Evolutionary conservation across 2,888 invertebrate genomes (phyloP), one percentile per base, ranked within the genome.

Genomic region (Drosophila paranaensis): DNA sequence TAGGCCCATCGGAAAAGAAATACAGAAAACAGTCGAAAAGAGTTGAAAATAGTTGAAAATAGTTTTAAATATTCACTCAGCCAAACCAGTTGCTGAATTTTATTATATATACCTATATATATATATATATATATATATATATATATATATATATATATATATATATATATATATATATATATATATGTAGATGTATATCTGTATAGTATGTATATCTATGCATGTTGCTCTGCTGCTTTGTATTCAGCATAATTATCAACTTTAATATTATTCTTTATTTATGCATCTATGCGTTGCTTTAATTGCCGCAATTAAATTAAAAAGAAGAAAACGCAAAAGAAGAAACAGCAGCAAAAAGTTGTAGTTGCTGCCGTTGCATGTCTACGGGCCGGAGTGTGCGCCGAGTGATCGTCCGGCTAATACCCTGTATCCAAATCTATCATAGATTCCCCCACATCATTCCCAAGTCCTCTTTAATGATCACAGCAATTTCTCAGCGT

Each of bases 291-390:
- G 70, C 63, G 64, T 62, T 55, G 58, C 70, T 77, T 81, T 77
- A 78, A 79, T 79, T 79, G 79, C 67, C 54, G 74, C 79, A 79
- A 79, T 79, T 79, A 79, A 79, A 81, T 54, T 54, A 54, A 54
- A 35, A 16, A 37, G 14, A n/a, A 9, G 10, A 9, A 33, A 33
- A 33, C 27, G n/a, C 9, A 16, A n/a, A 20, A 35, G 20, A 8
- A 51, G 20, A 20, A 20, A 20, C 14, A 51, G 35, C 16, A 33
- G 50, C 6, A 5, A 53, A 37, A 53, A n/a, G 9, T 27, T 54
- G 54, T 40, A 51, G 20, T 37, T 51, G 8, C 30, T 53, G 51
- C 13, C 13, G 54, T 54, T 54, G 54, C 54, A 39, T 40, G 54
- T 40, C 11, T 6, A 6, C 8, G 30, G 6, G 40, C 37, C 9